Conservation (phyloP, 2,797 vertebrate species). For the Australoheros facetus region DNA sequence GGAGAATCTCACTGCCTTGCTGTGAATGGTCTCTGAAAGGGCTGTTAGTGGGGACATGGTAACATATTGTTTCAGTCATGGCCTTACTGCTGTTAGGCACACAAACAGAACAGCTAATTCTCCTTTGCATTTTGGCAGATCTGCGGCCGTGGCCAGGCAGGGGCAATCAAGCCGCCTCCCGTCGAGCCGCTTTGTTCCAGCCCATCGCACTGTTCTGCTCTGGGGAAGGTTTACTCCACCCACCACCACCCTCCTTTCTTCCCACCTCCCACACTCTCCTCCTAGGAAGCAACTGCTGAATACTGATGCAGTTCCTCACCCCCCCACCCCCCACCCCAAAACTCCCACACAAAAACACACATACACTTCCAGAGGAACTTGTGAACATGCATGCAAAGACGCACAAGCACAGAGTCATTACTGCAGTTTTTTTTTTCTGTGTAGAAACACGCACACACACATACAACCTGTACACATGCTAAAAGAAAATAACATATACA, state of each 20-base stretch:
- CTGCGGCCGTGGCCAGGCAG: slow-evolving; percentile 51
- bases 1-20: slow-evolving; percentile 24
- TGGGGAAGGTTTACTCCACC: slow-evolving; percentile 53
- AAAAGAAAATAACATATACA: slow-evolving; percentile 36
- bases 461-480: background rate
- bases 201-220: slow-evolving; percentile 70
- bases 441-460: background rate
- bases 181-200: slow-evolving; percentile 78
- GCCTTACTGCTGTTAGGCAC: slow-evolving; percentile 41
- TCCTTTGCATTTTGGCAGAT: slow-evolving; percentile 66
- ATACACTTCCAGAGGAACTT: slow-evolving; percentile 1
- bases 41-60: slow-evolving; percentile 42
- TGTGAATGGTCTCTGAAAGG: slow-evolving; percentile 38
- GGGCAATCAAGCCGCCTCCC: slow-evolving; percentile 73
- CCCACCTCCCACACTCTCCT: slow-evolving; percentile 65
- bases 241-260: slow-evolving; percentile 44
- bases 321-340: background rate
- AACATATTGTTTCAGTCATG: slow-evolving; percentile 42
- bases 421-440: slow-evolving; percentile 13
- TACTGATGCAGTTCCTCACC: slow-evolving; percentile 71
- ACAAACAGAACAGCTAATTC: slow-evolving; percentile 69
- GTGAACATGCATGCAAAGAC: slow-evolving; percentile 26
- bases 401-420: slow-evolving; percentile 36
- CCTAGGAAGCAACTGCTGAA: slow-evolving; percentile 66
- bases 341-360: slow-evolving; percentile 37